These are phyloP conservation scores for Phoxinus dragarum DNA, from an alignment of 2,797 vertebrate species.

Conservation along the genomic window DNA sequence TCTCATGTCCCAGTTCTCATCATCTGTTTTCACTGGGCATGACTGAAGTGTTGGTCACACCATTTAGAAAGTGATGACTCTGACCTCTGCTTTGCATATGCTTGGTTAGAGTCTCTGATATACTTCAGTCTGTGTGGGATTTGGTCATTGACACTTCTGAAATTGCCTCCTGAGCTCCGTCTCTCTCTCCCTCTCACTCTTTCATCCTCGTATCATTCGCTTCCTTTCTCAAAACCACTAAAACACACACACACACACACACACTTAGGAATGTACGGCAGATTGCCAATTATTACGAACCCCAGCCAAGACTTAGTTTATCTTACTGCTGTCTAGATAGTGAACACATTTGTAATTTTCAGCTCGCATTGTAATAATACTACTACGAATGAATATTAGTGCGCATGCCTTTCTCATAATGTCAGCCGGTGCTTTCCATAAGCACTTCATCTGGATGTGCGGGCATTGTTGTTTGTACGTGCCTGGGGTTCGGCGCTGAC, in stretches of 20 bases:
- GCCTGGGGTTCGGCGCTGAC: conserved; percentile 41
- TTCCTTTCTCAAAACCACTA: conserved; percentile 45
- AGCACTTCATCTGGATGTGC: conserved; percentile 55
- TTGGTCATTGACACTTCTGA: conserved; percentile 71
- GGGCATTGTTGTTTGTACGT: conserved; percentile 44
- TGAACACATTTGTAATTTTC: conserved; percentile 55
- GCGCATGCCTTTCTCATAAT: conserved; percentile 47
- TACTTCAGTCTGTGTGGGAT: conserved; percentile 63
- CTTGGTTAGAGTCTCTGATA: conserved; percentile 59
- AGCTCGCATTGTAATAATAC: conserved; percentile 50
- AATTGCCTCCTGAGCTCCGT: conserved; percentile 67
- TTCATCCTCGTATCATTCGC: conserved; percentile 27
- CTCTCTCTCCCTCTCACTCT: conserved; percentile 37
- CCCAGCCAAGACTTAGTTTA: conserved; percentile 22
- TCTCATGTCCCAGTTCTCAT: conserved; percentile 66
- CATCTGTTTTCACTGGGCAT: conserved; percentile 64
- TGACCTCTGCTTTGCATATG: conserved; percentile 73
- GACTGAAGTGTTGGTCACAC: conserved; percentile 77
- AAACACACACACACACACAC: conserved; percentile 52
- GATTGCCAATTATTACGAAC: conserved; percentile 39
- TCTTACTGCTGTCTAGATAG: conserved; percentile 47
- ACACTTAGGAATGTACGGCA: conserved; percentile 38
- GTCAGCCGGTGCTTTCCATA: conserved; percentile 43
- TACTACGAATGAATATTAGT: conserved; percentile 46
- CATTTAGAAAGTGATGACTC: conserved; percentile 80